phyloP scores from a whole-genome alignment of 2,888 invertebrate species.

The Pelosia muscerda region DNA sequence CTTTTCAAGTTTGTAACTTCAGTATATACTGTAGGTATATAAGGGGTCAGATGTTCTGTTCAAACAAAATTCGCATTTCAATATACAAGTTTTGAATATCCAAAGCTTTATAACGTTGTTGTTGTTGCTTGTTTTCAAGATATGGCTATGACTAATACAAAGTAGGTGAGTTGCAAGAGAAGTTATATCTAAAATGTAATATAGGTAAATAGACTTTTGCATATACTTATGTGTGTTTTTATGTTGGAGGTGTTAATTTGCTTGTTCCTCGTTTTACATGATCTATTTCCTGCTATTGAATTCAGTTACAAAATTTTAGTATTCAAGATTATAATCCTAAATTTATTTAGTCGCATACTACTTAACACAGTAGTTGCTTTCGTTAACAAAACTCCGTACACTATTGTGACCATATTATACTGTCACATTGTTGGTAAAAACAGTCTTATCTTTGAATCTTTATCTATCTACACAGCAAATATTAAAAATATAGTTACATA shows the following conservation, averaged over 20 bases:
- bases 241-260: no score
- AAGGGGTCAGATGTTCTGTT: conserved; percentile 33
- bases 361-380: neutral
- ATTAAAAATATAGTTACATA: neutral
- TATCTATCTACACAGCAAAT: neutral
- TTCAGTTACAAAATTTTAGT: neutral
- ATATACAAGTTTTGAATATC: conserved; percentile 40
- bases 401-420: neutral
- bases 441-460: neutral
- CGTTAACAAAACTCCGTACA: neutral
- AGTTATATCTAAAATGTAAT: no score
- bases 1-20: conserved; percentile 57
- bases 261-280: neutral
- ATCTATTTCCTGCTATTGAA: neutral
- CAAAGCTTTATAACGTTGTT: conserved; percentile 37
- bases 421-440: neutral
- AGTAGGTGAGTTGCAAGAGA: neutral
- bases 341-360: neutral
- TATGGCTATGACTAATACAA: conserved; percentile 28
- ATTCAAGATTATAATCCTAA: neutral
- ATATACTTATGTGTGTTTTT: neutral
- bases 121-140: conserved; percentile 25
- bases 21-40: conserved; percentile 23
- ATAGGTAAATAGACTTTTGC: neutral
- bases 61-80: conserved; percentile 34